Evolutionary conservation across 2,113 vertebrate species (phyloP).

Genomic region (Forbesichthys papilliferus): DNA sequence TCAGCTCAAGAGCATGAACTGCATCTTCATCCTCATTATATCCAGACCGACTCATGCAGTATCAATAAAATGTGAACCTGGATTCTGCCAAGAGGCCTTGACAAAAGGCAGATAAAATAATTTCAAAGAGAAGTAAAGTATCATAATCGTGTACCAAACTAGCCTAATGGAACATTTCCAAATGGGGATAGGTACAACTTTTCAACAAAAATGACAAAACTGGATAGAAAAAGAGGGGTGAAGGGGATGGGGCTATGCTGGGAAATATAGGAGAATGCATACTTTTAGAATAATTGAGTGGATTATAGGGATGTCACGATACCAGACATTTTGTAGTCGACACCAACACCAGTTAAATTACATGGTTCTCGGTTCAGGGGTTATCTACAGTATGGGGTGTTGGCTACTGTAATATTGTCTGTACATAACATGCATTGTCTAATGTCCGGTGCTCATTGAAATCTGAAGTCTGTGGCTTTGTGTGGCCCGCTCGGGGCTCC

Average conservation of each 20-base stretch:
- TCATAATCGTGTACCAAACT: background rate
- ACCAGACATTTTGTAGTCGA: too few species aligned
- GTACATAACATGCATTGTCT: too few species aligned
- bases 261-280: background rate
- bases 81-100: conserved; percentile 28
- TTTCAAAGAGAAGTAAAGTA: background rate
- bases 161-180: background rate
- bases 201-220: background rate
- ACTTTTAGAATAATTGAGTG: background rate
- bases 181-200: background rate
- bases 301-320: too few species aligned
- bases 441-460: too few species aligned
- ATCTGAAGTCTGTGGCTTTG: too few species aligned
- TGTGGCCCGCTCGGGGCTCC: too few species aligned
- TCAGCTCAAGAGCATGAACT: conserved; percentile 24
- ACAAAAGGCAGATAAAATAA: conserved; percentile 8
- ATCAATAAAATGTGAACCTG: conserved; percentile 19
- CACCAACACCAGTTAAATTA: too few species aligned
- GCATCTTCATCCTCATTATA: conserved; percentile 30
- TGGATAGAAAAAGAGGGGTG: background rate
- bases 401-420: too few species aligned
- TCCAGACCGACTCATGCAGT: conserved; percentile 43
- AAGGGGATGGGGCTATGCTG: background rate
- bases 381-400: too few species aligned
- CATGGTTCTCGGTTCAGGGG: too few species aligned